These are phyloP conservation scores for Neosilurus hyrtlii DNA, from an alignment of 2,797 vertebrate species.

Conservation along the genomic window DNA sequence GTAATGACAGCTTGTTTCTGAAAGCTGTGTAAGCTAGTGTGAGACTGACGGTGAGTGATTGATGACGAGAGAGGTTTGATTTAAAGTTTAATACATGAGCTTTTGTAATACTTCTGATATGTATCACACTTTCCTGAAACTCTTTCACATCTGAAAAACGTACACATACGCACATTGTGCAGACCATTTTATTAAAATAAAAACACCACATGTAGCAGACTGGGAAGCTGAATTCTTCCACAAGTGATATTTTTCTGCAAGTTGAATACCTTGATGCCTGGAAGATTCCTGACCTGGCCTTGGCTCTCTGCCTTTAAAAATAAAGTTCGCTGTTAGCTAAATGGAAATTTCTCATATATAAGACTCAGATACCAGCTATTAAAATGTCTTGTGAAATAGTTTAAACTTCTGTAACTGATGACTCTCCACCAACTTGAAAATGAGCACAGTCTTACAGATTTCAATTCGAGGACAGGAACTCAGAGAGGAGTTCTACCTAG, in stretches of 20 bases:
- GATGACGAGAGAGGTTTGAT: background rate
- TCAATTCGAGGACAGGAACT: too few species aligned
- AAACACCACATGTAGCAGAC: background rate
- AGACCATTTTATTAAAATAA: background rate
- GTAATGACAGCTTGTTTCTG: background rate
- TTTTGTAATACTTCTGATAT: conserved; percentile 2
- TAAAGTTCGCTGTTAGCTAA: background rate
- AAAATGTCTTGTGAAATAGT: background rate
- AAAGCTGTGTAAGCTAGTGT: background rate
- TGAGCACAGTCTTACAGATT: too few species aligned
- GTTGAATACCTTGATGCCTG: background rate
- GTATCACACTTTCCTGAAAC: background rate
- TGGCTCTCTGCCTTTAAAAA: background rate
- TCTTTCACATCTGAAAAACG: background rate
- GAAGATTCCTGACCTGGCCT: background rate
- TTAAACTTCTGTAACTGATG: too few species aligned
- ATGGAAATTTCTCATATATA: background rate
- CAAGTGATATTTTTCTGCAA: background rate
- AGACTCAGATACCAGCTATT: background rate
- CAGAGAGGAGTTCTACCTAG: too few species aligned
- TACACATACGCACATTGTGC: background rate
- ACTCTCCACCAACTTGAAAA: too few species aligned
- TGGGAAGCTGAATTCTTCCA: background rate
- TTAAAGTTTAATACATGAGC: background rate
- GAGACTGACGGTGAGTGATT: background rate